Base-by-base conservation (phyloP, 1,140 invertebrate genomes). In the Drosophila hydei region DNA sequence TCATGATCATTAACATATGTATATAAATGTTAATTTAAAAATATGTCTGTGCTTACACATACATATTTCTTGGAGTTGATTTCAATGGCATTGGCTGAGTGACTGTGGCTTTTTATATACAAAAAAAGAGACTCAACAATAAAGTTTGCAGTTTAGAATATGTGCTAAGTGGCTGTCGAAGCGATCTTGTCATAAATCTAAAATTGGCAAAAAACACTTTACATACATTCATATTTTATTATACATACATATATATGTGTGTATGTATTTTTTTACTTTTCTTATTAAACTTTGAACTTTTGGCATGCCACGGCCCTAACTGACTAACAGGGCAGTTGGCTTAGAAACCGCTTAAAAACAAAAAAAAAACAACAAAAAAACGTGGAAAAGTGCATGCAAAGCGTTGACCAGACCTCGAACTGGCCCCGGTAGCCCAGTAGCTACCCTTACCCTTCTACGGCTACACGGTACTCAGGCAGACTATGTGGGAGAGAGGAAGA, bases 261-360 rank as follows among this genome's bases (percentile, higher is more conserved):
- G 21, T 11, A 14, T 23, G 6, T 52, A 9, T n/a, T 0, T 25
- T 51, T 23, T 42, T 19, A 27, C 27, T 67, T 75, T 75, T 59
- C 54, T 47, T 59, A 55, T 61, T 69, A 16, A 47, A 18, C 77
- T 77, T 72, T 69, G 19, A 58, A 47, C 47, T 55, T 77, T 40
- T 67, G 62, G 40, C 54, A 54, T 72, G 70, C 48, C 80, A 76
- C 77, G 81, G 79, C 81, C 80, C 80, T 68, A 83, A 45, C 54
- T 64, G 59, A 51, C 64, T 48, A 23, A 21, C 62, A 38, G 65
- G 56, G 27, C 69, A 72, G 56, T 47, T 51, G 48, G 74, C 77
- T 85, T 85, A 85, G 74, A 87, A 87, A 77, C 73, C 50, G 50
- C 54, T 74, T 75, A 70, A 7, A 9, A 16, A 14, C 19, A 51